Conservation (phyloP, 2,797 vertebrate genomes). For the Myotis findleyi region DNA sequence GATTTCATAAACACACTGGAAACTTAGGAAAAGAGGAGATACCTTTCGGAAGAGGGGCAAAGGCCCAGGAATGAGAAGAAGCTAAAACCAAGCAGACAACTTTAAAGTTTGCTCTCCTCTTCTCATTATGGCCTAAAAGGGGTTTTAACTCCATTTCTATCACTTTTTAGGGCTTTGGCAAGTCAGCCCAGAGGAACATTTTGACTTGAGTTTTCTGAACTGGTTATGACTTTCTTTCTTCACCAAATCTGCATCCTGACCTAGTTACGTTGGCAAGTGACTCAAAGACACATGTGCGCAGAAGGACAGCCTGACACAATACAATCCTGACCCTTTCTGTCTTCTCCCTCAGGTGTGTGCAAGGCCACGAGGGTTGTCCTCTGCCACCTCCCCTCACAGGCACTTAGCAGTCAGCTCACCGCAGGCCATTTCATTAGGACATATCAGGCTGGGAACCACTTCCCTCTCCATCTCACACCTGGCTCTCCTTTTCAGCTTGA, state of each 20-base stretch:
- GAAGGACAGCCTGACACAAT: not conserved
- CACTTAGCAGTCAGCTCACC: conserved; percentile 4
- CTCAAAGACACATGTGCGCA: conserved; percentile 35
- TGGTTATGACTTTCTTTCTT: conserved; percentile 15
- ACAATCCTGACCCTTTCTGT: not conserved
- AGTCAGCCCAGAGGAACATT: not conserved
- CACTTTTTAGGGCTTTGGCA: not conserved
- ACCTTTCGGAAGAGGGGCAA: not conserved
- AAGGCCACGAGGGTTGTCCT: not conserved
- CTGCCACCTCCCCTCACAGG: not conserved
- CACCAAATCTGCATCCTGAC: conserved; percentile 27
- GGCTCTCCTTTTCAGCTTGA: conserved; percentile 57
- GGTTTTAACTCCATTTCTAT: not conserved
- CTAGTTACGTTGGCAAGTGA: not conserved
- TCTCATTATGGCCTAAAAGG: not conserved
- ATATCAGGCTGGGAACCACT: not conserved
- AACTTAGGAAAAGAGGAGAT: not conserved
- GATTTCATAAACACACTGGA: not conserved
- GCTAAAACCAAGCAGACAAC: not conserved
- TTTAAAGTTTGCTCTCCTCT: not conserved
- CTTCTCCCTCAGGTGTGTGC: not conserved
- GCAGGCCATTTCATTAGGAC: not conserved
- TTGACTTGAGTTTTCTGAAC: not conserved
- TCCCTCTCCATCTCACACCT: not conserved
- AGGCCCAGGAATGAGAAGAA: not conserved